Conservation (phyloP, 1,140 invertebrate species). For the Aethina tumida region DNA sequence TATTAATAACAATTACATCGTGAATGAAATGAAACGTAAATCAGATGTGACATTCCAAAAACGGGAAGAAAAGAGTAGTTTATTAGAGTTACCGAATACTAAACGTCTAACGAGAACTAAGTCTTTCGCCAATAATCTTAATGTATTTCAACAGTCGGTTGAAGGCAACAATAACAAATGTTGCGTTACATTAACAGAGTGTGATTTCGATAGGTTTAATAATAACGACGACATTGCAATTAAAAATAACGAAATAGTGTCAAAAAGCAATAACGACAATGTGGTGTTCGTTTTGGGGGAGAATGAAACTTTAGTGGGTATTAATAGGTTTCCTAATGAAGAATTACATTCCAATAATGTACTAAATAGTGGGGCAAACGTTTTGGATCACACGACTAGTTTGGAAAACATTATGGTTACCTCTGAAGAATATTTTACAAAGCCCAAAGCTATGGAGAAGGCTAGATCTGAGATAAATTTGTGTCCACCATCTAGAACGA, state of each 20-base stretch:
- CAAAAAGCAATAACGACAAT: slow-evolving; percentile 23
- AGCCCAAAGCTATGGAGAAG: too few species aligned
- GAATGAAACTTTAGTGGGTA: slow-evolving; percentile 51
- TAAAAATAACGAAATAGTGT: slow-evolving; percentile 1
- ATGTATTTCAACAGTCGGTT: not conserved
- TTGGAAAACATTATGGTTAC: too few species aligned
- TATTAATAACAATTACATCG: slow-evolving; percentile 7
- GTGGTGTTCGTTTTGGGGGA: slow-evolving; percentile 72
- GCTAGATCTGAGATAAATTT: too few species aligned
- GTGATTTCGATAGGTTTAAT: not conserved
- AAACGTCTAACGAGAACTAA: not conserved
- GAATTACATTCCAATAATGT: not conserved
- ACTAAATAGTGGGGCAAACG: not conserved
- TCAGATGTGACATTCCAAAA: slow-evolving; percentile 6
- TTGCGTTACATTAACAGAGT: not conserved
- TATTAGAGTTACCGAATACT: too few species aligned
- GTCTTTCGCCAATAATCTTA: slow-evolving; percentile 4
- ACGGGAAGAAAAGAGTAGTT: slow-evolving; percentile 3
- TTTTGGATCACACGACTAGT: not conserved
- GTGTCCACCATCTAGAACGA: too few species aligned
- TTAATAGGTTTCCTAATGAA: slow-evolving; percentile 37
- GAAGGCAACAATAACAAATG: not conserved
- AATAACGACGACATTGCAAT: not conserved
- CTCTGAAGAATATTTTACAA: not conserved
- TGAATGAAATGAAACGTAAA: slow-evolving; percentile 13